Percentiles rank a stretch among this genome's conserved stretches.
These are phyloP conservation scores for Tenthredo distinguenda DNA, from an alignment of 2,888 invertebrate genomes.

Conservation along the genomic window DNA sequence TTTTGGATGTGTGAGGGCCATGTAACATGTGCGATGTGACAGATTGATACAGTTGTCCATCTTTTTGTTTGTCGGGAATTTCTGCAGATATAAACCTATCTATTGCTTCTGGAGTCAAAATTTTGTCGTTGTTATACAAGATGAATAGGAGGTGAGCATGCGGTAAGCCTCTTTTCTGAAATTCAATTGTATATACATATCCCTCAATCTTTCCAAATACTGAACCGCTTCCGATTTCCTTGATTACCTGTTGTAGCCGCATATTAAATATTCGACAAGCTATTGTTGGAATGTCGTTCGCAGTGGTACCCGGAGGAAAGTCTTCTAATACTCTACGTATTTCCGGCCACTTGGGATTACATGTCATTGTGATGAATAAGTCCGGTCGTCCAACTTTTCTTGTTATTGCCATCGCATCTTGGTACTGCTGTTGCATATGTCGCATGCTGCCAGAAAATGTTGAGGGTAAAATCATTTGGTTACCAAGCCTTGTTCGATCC, in stretches of 20 bases:
- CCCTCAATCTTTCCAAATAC: conserved; percentile 52
- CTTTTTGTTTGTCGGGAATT: conserved; percentile 51
- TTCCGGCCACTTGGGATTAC: conserved; percentile 58
- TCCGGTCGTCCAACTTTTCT: conserved; percentile 49
- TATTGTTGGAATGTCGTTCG: conserved; percentile 18
- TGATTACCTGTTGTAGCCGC: conserved; percentile 55
- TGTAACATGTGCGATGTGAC: conserved; percentile 58
- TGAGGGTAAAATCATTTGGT: conserved; percentile 22
- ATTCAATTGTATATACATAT: conserved; percentile 58
- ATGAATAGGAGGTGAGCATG: conserved; percentile 53
- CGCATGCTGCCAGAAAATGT: conserved; percentile 33
- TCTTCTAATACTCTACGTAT: conserved; percentile 24
- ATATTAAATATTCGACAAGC: conserved; percentile 56
- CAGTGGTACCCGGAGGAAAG: not conserved
- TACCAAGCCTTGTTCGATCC: not conserved
- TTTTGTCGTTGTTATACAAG: not conserved
- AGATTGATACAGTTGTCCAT: conserved; percentile 56
- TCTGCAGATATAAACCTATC: conserved; percentile 45
- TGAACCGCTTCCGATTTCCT: conserved; percentile 45
- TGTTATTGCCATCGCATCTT: conserved; percentile 47
- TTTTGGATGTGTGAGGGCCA: conserved; percentile 55
- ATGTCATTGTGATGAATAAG: conserved; percentile 56
- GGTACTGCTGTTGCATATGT: conserved; percentile 45
- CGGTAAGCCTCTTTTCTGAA: conserved; percentile 58
- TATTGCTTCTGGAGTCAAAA: too few species aligned